A percentile compares a stretch with the other conserved stretches of the same genome.
Conservation (phyloP, 2,113 vertebrate genomes). For the Nothocercus nigrocapillus region DNA sequence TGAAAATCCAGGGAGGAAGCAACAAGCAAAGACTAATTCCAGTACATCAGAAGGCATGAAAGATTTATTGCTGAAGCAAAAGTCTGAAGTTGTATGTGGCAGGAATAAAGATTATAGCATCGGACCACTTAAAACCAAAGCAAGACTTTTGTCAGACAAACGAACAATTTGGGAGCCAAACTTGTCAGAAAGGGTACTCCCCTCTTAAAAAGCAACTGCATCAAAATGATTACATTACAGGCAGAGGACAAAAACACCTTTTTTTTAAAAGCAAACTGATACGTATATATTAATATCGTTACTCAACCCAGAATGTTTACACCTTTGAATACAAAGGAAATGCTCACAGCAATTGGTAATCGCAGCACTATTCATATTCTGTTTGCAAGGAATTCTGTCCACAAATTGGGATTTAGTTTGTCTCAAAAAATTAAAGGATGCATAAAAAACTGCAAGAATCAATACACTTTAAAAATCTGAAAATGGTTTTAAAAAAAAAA, state of each 20-base stretch:
- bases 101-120: not conserved
- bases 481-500: not conserved
- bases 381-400: not conserved
- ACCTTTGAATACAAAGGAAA: not conserved
- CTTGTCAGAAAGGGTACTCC: not conserved
- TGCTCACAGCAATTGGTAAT: not conserved
- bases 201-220: not conserved
- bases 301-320: not conserved
- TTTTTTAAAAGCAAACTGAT: not conserved
- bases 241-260: not conserved
- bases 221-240: not conserved
- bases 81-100: not conserved
- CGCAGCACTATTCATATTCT: not conserved
- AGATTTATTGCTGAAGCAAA: constrained; percentile 65
- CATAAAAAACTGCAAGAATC: not conserved
- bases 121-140: not conserved
- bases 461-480: not conserved
- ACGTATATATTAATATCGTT: not conserved
- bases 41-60: not conserved
- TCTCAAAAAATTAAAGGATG: not conserved
- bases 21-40: constrained; percentile 9
- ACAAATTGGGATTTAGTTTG: not conserved
- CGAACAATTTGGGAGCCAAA: not conserved
- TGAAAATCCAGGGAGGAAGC: not conserved
- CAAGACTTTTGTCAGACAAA: not conserved